Percentiles rank a stretch among this genome's conserved stretches.
These are phyloP conservation scores for Nomada ferruginata DNA, from an alignment of 2,888 invertebrate species.

Conservation along the genomic window DNA sequence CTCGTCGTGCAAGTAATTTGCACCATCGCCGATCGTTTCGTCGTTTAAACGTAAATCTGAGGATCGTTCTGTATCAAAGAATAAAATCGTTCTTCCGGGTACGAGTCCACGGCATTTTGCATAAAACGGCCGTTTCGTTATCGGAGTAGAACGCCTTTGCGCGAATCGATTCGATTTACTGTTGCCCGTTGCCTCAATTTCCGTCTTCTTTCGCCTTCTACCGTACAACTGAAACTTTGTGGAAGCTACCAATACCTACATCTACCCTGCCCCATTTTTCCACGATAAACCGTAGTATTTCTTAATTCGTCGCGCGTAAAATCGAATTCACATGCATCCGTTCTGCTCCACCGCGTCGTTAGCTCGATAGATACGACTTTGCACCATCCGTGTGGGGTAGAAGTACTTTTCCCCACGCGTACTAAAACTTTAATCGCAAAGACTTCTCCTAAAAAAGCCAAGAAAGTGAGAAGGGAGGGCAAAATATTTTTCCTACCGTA, in stretches of 20 bases:
- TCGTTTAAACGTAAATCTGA: background rate
- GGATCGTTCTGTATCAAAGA: constrained; percentile 11
- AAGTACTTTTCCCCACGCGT: background rate
- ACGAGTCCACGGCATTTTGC: constrained; percentile 8
- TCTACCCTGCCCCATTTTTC: constrained; percentile 5
- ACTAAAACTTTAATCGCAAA: too few species aligned
- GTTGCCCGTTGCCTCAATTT: background rate
- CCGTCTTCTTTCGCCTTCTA: background rate
- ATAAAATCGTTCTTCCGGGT: constrained; percentile 36
- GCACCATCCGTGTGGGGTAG: background rate
- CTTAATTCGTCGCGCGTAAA: constrained; percentile 23
- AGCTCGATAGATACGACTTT: background rate
- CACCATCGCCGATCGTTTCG: background rate
- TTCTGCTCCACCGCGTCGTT: constrained; percentile 23
- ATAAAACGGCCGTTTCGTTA: constrained; percentile 34
- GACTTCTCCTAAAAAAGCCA: background rate
- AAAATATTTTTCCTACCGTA: too few species aligned
- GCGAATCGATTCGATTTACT: constrained; percentile 30
- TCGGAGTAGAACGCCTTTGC: constrained; percentile 28
- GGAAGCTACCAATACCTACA: background rate
- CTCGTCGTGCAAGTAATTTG: background rate
- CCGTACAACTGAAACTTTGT: background rate
- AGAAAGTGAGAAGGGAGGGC: too few species aligned
- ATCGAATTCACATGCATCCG: constrained; percentile 27
- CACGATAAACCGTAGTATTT: background rate